phyloP scores from a whole-genome alignment of 2,888 invertebrate species.

The Diarsia rubi region DNA sequence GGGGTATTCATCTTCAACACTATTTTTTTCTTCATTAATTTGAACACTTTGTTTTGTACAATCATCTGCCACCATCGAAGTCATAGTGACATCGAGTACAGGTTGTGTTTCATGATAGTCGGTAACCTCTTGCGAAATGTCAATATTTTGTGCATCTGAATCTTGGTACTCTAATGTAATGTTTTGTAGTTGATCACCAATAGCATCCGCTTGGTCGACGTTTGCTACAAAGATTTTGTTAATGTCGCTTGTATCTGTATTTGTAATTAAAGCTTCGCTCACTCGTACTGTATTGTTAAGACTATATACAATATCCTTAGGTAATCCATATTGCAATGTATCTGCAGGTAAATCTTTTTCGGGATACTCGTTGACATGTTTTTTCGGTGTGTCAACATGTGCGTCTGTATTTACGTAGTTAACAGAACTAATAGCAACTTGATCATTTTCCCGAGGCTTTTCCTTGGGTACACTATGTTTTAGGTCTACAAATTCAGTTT shows the following conservation, averaged over 20 bases:
- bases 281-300: neutral
- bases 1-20: slow-evolving; percentile 12
- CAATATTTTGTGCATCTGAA: slow-evolving; percentile 22
- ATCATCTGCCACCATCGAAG: slow-evolving; percentile 2
- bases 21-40: slow-evolving; percentile 2
- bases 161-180: slow-evolving; percentile 44
- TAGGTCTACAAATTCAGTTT: neutral
- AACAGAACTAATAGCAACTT: slow-evolving; percentile 13
- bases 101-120: slow-evolving; percentile 37
- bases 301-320: neutral
- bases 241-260: slow-evolving; percentile 8
- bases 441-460: slow-evolving; percentile 15
- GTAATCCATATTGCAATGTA: slow-evolving; percentile 35
- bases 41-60: slow-evolving; percentile 18
- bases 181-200: slow-evolving; percentile 50
- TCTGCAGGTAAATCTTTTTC: slow-evolving; percentile 68
- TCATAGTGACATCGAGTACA: slow-evolving; percentile 14
- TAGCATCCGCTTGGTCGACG: slow-evolving; percentile 27
- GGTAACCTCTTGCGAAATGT: slow-evolving; percentile 12
- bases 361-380: slow-evolving; percentile 66
- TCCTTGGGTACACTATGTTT: slow-evolving; percentile 29
- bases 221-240: slow-evolving; percentile 3
- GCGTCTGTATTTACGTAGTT: slow-evolving; percentile 24
- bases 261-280: slow-evolving; percentile 2
- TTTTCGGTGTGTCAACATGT: slow-evolving; percentile 32